Base-by-base conservation (phyloP, 2,113 vertebrate genomes). In the Mohoua ochrocephala region DNA sequence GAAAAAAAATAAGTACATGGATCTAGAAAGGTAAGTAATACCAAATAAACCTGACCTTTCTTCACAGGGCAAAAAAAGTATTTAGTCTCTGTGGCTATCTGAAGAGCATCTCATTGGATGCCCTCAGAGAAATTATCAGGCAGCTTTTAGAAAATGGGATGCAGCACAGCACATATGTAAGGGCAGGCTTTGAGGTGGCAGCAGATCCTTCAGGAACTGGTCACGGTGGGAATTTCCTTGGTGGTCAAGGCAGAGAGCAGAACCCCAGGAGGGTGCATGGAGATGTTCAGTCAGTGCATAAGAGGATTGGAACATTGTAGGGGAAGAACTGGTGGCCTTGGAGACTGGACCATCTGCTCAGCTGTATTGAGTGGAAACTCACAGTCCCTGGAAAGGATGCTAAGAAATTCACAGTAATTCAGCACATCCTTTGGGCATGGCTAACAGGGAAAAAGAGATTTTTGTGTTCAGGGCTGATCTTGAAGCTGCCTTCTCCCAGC, bases 81-180 rank as follows among this genome's bases (percentile, higher is more conserved):
- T 83, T 60, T 83, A 5, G 6, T 60, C 41, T 61, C 45, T 42
- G 41, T 23, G 23, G 9, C 15, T 47, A 39, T 73, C 49, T 83
- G 57, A 75, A 83, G 68, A 76, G 10, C 6, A 61, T 39, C 30
- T 45, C 13, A 28, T 2, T 13, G 19, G 24, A 35, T 35, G 30
- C 8, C 14, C 12, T 45, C 33, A 35, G 31, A 84, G 17, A 89
- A 92, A 63, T 59, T 45, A 74, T 21, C 23, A 74, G 50, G 13
- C 8, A 69, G 7, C 4, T 57, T 84, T n/a, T 14, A 70, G 54
- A 80, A 57, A 87, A 61, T 8, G 14, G 19, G 5, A 30, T 76
- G 9, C 30, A 76, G 30, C 37, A 44, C 0, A 3, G 28, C 59
- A 70, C 16, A 12, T 15, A 15, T 0, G 0, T 39, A 68, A 85